Evolutionary conservation across 2,113 vertebrate species (phyloP).

Genomic region (Copsychus sechellarum): DNA sequence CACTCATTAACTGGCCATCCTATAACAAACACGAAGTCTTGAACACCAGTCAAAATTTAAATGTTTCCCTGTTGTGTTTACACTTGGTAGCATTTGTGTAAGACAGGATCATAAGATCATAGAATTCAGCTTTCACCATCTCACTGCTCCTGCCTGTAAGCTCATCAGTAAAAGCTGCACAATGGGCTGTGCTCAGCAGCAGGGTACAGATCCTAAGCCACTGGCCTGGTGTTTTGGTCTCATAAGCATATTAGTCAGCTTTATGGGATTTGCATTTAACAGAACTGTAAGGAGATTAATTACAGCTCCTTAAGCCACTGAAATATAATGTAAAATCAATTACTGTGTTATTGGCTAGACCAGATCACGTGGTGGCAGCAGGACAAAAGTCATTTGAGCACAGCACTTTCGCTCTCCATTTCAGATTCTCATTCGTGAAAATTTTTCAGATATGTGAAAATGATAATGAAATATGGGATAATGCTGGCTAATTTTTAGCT

Average conservation of each 20-base stretch:
- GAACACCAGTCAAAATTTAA: neutral
- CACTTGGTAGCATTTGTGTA: neutral
- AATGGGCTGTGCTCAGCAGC: neutral
- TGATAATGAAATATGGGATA: neutral
- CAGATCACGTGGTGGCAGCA: neutral
- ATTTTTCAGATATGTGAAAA: slow-evolving; percentile 1
- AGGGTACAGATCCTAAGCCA: neutral
- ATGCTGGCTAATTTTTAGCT: slow-evolving; percentile 13
- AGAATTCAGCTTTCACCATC: neutral
- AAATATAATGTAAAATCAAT: slow-evolving; percentile 45
- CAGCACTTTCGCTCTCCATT: neutral
- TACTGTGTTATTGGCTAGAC: slow-evolving; percentile 1
- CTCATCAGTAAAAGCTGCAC: neutral
- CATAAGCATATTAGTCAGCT: slow-evolving; percentile 47
- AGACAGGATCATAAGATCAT: accelerated
- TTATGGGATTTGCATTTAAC: slow-evolving; percentile 45
- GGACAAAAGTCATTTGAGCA: neutral
- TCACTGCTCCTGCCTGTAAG: neutral
- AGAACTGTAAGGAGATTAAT: slow-evolving; percentile 56
- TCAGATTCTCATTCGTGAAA: neutral
- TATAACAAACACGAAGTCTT: neutral
- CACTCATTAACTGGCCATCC: neutral
- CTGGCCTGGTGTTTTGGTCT: slow-evolving; percentile 8
- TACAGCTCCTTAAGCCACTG: slow-evolving; percentile 18
- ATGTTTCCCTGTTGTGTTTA: neutral